Percentiles rank a stretch among this genome's conserved stretches.
phyloP scores from a whole-genome alignment of 53 echinoderm and acorn worm genomes.

The Astropecten irregularis region DNA sequence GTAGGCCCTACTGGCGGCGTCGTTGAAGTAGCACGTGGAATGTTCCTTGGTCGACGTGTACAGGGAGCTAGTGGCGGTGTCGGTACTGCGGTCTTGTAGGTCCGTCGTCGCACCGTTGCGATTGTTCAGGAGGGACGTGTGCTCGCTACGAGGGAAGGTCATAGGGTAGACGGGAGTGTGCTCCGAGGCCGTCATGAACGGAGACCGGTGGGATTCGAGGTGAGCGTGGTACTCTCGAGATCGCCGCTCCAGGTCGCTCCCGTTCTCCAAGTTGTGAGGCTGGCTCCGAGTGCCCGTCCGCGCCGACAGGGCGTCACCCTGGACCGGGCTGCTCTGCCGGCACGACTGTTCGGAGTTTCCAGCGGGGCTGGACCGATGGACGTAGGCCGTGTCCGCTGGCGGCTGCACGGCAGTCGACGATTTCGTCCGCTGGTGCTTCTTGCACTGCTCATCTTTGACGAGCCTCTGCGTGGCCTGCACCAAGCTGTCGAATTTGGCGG shows the following conservation, averaged over 20 bases:
- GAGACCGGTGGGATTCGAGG: slow-evolving; percentile 14
- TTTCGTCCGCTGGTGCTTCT: slow-evolving; percentile 60
- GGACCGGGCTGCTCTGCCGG: slow-evolving; percentile 55
- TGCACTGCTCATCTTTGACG: slow-evolving; percentile 81
- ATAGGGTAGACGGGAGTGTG: slow-evolving; percentile 18
- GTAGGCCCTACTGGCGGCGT: slow-evolving; percentile 52
- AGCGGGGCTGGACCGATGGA: slow-evolving; percentile 37
- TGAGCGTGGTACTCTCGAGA: slow-evolving; percentile 39
- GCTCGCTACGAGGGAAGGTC: slow-evolving; percentile 41
- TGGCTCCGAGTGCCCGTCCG: slow-evolving; percentile 20
- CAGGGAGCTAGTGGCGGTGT: slow-evolving; percentile 39
- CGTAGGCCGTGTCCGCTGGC: slow-evolving; percentile 13
- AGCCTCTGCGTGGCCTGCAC: slow-evolving; percentile 85
- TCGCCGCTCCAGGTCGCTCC: slow-evolving; percentile 39
- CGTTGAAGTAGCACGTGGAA: slow-evolving; percentile 60
- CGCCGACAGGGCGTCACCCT: slow-evolving; percentile 42
- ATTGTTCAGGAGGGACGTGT: slow-evolving; percentile 44
- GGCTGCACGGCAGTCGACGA: slow-evolving; percentile 22
- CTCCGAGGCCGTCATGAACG: slow-evolving; percentile 21
- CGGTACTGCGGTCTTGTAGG: slow-evolving; percentile 49
- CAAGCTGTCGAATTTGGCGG: slow-evolving; percentile 74
- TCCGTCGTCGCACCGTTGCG: slow-evolving; percentile 56
- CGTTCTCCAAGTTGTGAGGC: slow-evolving; percentile 35
- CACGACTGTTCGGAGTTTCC: slow-evolving; percentile 44
- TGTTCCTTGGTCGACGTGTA: slow-evolving; percentile 52